Percentiles rank a stretch among this genome's conserved stretches.
Conservation (phyloP, 2,888 invertebrate genomes). For the Callimorpha dominula region DNA sequence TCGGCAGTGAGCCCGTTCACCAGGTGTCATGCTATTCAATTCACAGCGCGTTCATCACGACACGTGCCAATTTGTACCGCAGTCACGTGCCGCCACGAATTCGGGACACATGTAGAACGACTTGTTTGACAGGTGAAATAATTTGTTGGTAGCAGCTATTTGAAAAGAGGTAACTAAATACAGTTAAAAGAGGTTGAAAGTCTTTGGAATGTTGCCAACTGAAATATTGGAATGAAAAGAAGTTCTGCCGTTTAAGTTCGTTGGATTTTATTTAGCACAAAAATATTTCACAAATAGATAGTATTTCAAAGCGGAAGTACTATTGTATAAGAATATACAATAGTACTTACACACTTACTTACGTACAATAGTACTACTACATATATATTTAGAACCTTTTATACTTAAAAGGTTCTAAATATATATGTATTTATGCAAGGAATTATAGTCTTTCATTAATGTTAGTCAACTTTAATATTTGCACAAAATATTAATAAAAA, state of each 20-base stretch:
- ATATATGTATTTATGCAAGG: no score
- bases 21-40: constrained; percentile 37
- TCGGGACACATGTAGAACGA: constrained; percentile 34
- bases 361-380: no score
- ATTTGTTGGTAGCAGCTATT: constrained; percentile 44
- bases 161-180: constrained; percentile 27
- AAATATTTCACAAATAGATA: not conserved
- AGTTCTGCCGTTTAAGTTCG: not conserved
- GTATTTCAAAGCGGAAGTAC: not conserved
- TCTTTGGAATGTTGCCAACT: not conserved
- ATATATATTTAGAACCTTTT: no score
- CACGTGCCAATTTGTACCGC: constrained; percentile 27
- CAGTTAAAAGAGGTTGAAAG: not conserved
- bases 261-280: not conserved
- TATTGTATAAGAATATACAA: no score
- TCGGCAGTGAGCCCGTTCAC: constrained; percentile 8
- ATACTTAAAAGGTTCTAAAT: no score
- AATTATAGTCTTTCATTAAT: no score
- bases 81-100: constrained; percentile 39
- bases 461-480: no score
- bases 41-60: constrained; percentile 41
- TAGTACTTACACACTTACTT: no score
- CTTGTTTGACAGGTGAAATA: constrained; percentile 50
- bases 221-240: not conserved
- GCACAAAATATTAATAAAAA: no score